These are phyloP conservation scores for Euplagia quadripunctaria DNA, from an alignment of 2,888 invertebrate genomes.

Conservation along the genomic window DNA sequence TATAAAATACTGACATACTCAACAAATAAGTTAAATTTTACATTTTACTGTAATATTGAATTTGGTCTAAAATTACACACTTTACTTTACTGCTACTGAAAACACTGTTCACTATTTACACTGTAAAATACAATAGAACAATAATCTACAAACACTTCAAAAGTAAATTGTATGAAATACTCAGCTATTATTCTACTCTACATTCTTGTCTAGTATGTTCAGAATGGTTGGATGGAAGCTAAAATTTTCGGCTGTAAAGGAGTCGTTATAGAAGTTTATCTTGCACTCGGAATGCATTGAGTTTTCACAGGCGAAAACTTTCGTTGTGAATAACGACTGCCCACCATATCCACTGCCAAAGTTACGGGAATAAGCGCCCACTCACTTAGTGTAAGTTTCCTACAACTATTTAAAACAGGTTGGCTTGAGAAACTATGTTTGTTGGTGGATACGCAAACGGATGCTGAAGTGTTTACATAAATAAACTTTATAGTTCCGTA, in stretches of 20 bases:
- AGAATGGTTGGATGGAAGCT: constrained; percentile 30
- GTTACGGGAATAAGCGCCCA: constrained; percentile 31
- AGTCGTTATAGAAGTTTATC: constrained; percentile 48
- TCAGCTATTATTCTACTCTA: constrained; percentile 3
- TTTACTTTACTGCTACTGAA: too few relatives aligned
- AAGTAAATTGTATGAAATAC: not conserved
- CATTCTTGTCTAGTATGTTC: constrained; percentile 19
- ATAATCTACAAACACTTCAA: not conserved
- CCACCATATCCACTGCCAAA: constrained; percentile 22
- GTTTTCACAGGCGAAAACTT: constrained; percentile 48
- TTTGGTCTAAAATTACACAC: not conserved
- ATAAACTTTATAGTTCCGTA: not conserved
- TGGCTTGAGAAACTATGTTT: constrained; percentile 18
- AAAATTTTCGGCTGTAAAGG: constrained; percentile 32
- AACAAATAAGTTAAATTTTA: too few relatives aligned
- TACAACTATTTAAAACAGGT: constrained; percentile 42
- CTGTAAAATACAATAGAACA: not conserved
- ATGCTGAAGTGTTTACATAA: not conserved
- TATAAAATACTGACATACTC: too few relatives aligned
- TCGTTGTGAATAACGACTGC: constrained; percentile 36
- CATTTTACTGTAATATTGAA: too few relatives aligned
- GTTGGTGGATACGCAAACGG: not conserved
- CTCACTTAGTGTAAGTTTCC: constrained; percentile 33
- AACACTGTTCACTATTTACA: not conserved
- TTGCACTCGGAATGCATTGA: constrained; percentile 44